phyloP scores from a whole-genome alignment of 2,797 vertebrate species.

The Acipenser ruthenus region DNA sequence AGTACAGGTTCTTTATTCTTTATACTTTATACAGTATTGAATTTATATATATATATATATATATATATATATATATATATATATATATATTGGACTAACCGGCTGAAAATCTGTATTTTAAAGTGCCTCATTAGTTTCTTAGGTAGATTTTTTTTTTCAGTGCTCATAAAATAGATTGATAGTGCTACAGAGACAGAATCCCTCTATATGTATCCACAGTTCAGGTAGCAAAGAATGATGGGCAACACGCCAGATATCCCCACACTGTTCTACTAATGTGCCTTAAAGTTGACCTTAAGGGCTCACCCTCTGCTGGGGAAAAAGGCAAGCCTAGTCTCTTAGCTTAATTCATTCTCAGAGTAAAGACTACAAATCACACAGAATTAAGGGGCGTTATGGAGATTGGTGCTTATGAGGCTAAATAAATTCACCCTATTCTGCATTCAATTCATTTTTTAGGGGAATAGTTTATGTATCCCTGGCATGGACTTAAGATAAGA shows the following conservation, averaged over 20 bases:
- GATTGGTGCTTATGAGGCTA: constrained; percentile 3
- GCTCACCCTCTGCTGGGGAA: constrained; percentile 19
- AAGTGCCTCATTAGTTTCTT: constrained; percentile 1
- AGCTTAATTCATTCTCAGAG: constrained; percentile 13
- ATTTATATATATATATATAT: neutral
- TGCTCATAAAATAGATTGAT: constrained; percentile 20
- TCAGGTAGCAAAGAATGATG: constrained; percentile 22
- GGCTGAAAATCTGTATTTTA: neutral
- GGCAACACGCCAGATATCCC: constrained; percentile 16
- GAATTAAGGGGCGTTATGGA: constrained; percentile 11
- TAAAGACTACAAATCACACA: constrained; percentile 11
- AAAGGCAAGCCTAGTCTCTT: constrained; percentile 6
- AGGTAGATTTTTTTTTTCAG: neutral
- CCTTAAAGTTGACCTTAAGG: constrained; percentile 36
- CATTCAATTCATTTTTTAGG: neutral
- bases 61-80: neutral
- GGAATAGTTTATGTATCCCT: neutral
- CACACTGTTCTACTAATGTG: constrained; percentile 13
- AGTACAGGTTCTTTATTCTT: no score
- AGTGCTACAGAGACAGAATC: constrained; percentile 37
- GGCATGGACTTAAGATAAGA: neutral
- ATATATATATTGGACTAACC: neutral
- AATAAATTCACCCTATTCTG: constrained; percentile 10
- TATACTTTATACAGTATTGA: no score
- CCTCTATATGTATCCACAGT: constrained; percentile 27